Percentiles rank a stretch among this genome's conserved stretches.
These are phyloP conservation scores for Agrilus mali DNA, from an alignment of 2,888 invertebrate species.

Conservation along the genomic window DNA sequence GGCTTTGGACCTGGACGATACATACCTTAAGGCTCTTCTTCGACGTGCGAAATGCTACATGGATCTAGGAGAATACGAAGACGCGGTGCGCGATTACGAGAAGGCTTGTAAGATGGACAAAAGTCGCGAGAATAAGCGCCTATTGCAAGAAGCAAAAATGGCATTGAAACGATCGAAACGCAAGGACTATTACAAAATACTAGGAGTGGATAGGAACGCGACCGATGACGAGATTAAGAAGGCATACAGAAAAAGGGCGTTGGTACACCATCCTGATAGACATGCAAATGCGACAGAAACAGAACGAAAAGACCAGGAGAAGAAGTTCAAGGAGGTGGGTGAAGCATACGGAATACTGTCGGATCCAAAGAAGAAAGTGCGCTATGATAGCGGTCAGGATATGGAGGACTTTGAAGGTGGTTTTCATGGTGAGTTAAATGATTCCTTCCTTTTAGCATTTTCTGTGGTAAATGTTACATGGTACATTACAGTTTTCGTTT, in stretches of 20 bases:
- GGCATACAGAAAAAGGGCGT: slow-evolving; percentile 81
- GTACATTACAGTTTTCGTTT: no score
- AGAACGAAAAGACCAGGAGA: slow-evolving; percentile 83
- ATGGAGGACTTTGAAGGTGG: slow-evolving; percentile 59
- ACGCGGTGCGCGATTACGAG: slow-evolving; percentile 86
- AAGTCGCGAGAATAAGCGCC: slow-evolving; percentile 62
- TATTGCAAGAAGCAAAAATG: slow-evolving; percentile 77
- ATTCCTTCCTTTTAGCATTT: slow-evolving; percentile 4
- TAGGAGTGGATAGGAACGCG: slow-evolving; percentile 73
- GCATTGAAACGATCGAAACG: slow-evolving; percentile 83
- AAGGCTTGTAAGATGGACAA: slow-evolving; percentile 72
- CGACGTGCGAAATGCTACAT: slow-evolving; percentile 78
- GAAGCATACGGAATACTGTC: slow-evolving; percentile 89
- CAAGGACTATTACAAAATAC: slow-evolving; percentile 93
- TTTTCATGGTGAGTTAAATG: slow-evolving; percentile 30
- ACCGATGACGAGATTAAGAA: slow-evolving; percentile 89
- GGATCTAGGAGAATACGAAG: slow-evolving; percentile 72
- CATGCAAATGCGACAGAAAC: slow-evolving; percentile 77
- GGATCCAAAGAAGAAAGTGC: slow-evolving; percentile 76
- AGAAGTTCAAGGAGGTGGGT: slow-evolving; percentile 91
- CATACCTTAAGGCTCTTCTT: slow-evolving; percentile 79
- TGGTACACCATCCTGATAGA: slow-evolving; percentile 89
- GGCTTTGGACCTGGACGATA: slow-evolving; percentile 73
- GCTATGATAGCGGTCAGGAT: slow-evolving; percentile 87
- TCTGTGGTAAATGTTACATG: no score